Conservation (phyloP, 2,888 invertebrate species). For the Cremastobaeus sp. region DNA sequence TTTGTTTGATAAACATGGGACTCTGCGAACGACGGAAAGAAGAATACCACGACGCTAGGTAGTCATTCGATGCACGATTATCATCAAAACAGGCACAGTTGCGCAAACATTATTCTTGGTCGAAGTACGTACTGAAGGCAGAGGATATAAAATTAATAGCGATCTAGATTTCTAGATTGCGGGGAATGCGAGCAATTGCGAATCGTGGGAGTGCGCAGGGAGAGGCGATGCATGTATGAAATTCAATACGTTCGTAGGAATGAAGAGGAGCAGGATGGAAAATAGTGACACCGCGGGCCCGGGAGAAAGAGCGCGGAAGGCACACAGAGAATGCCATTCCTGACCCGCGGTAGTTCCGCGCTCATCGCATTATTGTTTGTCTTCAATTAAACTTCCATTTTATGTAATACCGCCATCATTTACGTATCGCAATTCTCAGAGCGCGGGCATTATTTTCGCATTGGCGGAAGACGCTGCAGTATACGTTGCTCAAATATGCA, state of each 20-base stretch:
- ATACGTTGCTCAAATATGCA: slow-evolving; percentile 28
- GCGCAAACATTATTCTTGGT: slow-evolving; percentile 58
- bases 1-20: slow-evolving; percentile 28
- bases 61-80: slow-evolving; percentile 25
- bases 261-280: slow-evolving; percentile 42
- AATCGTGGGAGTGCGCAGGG: slow-evolving; percentile 74
- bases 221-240: slow-evolving; percentile 70
- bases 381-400: slow-evolving; percentile 77
- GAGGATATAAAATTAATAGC: slow-evolving; percentile 77
- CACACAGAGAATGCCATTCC: slow-evolving; percentile 72
- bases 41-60: slow-evolving; percentile 30
- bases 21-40: slow-evolving; percentile 10
- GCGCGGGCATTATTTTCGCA: slow-evolving; percentile 58
- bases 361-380: slow-evolving; percentile 76
- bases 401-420: slow-evolving; percentile 73
- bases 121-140: slow-evolving; percentile 50
- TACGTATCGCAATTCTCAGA: slow-evolving; percentile 70
- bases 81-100: slow-evolving; percentile 49
- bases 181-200: slow-evolving; percentile 76
- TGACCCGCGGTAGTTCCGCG: slow-evolving; percentile 72
- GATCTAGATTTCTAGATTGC: slow-evolving; percentile 78
- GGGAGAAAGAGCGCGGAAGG: slow-evolving; percentile 63
- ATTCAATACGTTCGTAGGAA: slow-evolving; percentile 74
- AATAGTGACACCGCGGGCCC: slow-evolving; percentile 44
- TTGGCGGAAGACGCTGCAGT: slow-evolving; percentile 23